phyloP scores from a whole-genome alignment of 2,113 vertebrate genomes.

The Tiliqua scincoides region DNA sequence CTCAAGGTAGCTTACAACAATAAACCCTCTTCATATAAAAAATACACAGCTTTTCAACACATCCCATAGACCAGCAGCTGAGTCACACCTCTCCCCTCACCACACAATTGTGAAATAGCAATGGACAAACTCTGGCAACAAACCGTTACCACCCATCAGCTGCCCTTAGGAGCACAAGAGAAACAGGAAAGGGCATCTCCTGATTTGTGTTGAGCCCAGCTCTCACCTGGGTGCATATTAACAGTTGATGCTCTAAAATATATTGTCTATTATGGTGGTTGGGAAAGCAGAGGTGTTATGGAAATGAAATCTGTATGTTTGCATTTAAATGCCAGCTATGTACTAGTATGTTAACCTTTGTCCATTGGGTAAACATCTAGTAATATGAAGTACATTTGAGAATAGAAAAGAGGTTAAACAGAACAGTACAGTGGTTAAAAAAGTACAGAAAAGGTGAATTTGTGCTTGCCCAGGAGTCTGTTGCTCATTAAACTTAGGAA shows the following conservation, averaged over 20 bases:
- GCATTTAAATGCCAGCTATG: not conserved
- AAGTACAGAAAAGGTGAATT: not conserved
- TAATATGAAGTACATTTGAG: not conserved
- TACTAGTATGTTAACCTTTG: not conserved
- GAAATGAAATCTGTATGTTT: not conserved
- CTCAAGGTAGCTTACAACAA: too few species aligned
- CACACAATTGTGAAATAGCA: too few species aligned
- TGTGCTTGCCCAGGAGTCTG: not conserved
- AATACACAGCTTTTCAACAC: too few species aligned
- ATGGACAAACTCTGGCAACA: too few species aligned
- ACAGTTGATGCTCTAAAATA: not conserved
- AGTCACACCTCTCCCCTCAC: too few species aligned
- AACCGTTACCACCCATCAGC: too few species aligned
- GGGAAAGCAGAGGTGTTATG: not conserved
- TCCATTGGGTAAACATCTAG: not conserved
- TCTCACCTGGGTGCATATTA: not conserved
- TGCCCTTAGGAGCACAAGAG: too few species aligned
- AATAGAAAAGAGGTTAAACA: not conserved
- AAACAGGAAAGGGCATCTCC: too few species aligned
- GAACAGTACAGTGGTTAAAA: too few species aligned
- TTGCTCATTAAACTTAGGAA: not conserved
- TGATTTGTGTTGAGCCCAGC: not conserved
- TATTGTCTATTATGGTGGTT: not conserved
- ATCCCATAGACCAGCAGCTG: too few species aligned
- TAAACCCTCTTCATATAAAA: too few species aligned